Evolutionary conservation across 2,113 vertebrate species (phyloP), one percentile per base, ranked within the genome.

Genomic region (Odocoileus hemionus): DNA sequence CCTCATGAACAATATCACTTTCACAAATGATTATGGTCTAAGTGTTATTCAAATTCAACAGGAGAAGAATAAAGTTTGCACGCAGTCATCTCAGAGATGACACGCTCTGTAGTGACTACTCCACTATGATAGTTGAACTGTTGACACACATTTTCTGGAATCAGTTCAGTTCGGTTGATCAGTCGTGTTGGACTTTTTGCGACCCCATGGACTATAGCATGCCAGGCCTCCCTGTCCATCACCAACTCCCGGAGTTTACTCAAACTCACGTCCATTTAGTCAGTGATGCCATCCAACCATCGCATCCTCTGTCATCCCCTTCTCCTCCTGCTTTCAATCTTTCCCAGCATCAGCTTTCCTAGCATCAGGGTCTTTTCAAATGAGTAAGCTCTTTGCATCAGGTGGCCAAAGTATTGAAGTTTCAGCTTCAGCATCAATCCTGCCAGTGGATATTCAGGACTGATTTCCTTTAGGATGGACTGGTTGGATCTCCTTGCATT

Each of bases 1-100:
- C 43, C 74, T 86, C 3, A 70, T 97, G 88, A 95, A 70, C 21
- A 84, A n/a, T 92, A 85, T 23, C 45, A 54, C 45, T 67, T 95
- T 94, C 28, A 84, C 78, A 88, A 70, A 84, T 94, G 74, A 79
- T 83, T 93, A 94, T 67, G 39, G 28, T 74, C 26, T 94, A 86
- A 19, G 54, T 91, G 28, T 82, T 96, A 82, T 67, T 97, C 39
- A 96, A 12, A 96, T 78, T 94, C 61, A 96, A 55, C 23, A 86
- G 52, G 36, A 91, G 33, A 91, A 58, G 67, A 95, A 64, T 79
- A 90, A 95, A 47, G 17, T 92, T 89, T 54, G 25, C 92, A 86
- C 15, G 26, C 55, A 89, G 12, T 86, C 58, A 36, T 92, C 61
- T 93, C 92, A 86, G 26, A 82, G 26, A 47, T 87, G 36, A 15